Evolutionary conservation across 2,113 vertebrate genomes (phyloP).

Genomic region (Seriola rivoliana): DNA sequence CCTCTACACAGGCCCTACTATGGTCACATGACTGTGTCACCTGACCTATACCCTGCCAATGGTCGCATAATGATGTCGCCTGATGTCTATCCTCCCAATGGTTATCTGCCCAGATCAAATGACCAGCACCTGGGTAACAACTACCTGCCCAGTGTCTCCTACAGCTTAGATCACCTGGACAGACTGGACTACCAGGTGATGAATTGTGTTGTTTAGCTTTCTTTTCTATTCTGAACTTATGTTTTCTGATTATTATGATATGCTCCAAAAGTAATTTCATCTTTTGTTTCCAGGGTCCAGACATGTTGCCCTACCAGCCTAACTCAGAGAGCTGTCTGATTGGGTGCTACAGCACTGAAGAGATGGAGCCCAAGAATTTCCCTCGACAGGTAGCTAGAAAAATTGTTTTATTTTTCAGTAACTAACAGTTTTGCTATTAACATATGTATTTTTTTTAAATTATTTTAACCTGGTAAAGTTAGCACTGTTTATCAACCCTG

Average conservation of each 20-base stretch:
- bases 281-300: constrained; percentile 54
- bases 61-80: constrained; percentile 72
- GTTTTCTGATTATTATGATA: neutral
- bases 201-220: neutral
- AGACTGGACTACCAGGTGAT: constrained; percentile 75
- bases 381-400: constrained; percentile 64
- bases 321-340: constrained; percentile 80
- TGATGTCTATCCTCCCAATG: constrained; percentile 62
- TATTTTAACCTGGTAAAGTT: no score
- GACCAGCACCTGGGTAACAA: constrained; percentile 56
- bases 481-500: no score
- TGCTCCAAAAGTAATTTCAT: neutral
- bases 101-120: constrained; percentile 60
- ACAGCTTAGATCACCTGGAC: constrained; percentile 81
- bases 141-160: constrained; percentile 79
- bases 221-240: neutral
- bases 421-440: no score
- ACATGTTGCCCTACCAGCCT: constrained; percentile 68
- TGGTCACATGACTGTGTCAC: constrained; percentile 72
- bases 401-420: neutral
- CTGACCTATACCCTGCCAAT: constrained; percentile 65
- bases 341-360: constrained; percentile 74
- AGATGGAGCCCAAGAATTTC: constrained; percentile 54
- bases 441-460: no score
- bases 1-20: constrained; percentile 71